Evolutionary conservation across 2,113 vertebrate genomes (phyloP).

Genomic region (Hiodon tergisus): DNA sequence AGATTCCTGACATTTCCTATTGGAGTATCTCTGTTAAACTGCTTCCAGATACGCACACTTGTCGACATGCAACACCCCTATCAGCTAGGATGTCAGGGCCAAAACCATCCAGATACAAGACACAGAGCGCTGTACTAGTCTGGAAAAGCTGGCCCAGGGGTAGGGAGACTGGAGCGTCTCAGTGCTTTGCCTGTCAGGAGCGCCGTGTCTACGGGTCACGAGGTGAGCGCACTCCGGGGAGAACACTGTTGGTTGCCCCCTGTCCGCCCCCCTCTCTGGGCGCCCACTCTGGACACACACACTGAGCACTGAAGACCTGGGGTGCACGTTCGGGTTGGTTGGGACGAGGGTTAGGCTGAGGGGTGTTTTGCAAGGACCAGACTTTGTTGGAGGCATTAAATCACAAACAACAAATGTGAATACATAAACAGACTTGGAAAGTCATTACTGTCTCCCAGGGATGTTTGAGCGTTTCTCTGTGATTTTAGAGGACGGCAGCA

Average conservation of each 20-base stretch:
- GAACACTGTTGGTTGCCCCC: neutral
- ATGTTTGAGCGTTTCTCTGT: neutral
- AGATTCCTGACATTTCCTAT: too few relatives aligned
- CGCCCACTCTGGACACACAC: neutral
- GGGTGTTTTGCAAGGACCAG: constrained; percentile 6
- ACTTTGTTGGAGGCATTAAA: neutral
- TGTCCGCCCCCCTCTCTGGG: neutral
- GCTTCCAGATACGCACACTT: neutral
- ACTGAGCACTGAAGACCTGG: neutral
- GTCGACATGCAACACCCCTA: too few relatives aligned
- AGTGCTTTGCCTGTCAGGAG: neutral
- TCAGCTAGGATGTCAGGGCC: too few relatives aligned
- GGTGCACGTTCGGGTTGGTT: neutral
- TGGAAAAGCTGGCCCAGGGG: too few relatives aligned
- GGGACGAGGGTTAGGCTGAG: neutral
- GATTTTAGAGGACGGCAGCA: neutral
- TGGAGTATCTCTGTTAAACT: neutral
- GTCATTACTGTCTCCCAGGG: neutral
- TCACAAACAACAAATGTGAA: neutral
- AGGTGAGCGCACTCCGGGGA: neutral
- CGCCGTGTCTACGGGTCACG: neutral
- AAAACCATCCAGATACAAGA: too few relatives aligned
- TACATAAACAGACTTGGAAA: neutral
- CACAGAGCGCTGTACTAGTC: neutral
- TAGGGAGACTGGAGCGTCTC: neutral